Percentiles rank a stretch among this genome's conserved stretches.
phyloP scores from a whole-genome alignment of 2,797 vertebrate genomes.

The Darevskia nairensis region DNA sequence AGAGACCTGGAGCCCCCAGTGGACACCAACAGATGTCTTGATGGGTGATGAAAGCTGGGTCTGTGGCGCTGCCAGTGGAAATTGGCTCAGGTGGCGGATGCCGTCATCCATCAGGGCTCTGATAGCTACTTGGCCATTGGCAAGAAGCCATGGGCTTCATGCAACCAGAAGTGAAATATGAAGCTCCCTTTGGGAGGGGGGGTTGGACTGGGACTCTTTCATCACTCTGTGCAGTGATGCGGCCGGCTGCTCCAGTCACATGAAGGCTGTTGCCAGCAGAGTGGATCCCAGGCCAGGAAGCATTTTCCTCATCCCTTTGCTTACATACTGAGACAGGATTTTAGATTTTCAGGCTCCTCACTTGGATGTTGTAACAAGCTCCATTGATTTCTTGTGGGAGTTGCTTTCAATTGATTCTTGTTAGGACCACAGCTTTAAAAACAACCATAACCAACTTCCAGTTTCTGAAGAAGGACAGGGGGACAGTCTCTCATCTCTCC shows the following conservation, averaged over 20 bases:
- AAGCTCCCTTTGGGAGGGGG: neutral
- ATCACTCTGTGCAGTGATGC: conserved; percentile 5
- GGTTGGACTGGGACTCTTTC: neutral
- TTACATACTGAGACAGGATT: neutral
- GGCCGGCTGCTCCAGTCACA: neutral
- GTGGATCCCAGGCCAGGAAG: conserved; percentile 15
- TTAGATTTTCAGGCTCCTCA: neutral
- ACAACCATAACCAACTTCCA: neutral
- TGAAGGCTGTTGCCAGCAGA: conserved; percentile 1
- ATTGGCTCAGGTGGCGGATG: conserved; percentile 60
- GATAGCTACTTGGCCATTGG: conserved; percentile 63
- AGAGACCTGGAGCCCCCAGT: conserved; percentile 29
- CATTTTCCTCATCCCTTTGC: neutral
- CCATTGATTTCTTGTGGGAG: neutral
- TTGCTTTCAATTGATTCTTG: neutral
- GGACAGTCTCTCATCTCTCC: neutral
- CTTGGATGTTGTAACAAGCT: neutral
- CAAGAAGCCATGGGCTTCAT: conserved; percentile 49
- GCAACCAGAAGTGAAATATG: conserved; percentile 33
- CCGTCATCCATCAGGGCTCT: conserved; percentile 59
- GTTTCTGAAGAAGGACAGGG: neutral
- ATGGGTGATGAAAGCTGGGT: conserved; percentile 58
- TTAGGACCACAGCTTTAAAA: conserved; percentile 1
- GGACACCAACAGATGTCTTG: conserved; percentile 61
- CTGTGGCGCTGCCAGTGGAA: conserved; percentile 67